These are phyloP conservation scores for Notospermus geniculatus DNA, from an alignment of 1,140 invertebrate species.

Conservation along the genomic window DNA sequence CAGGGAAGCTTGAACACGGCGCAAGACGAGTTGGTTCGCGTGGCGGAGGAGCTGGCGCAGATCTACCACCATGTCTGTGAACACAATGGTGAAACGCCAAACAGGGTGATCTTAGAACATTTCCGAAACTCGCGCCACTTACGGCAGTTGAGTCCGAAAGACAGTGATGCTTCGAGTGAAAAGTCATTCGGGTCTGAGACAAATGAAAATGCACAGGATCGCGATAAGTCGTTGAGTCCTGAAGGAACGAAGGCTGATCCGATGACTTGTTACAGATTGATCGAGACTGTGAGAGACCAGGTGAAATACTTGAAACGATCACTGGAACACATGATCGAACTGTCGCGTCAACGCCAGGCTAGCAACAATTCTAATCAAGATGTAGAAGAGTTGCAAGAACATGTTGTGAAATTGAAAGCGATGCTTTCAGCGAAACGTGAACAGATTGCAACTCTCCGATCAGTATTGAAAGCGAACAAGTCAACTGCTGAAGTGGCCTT, in stretches of 20 bases:
- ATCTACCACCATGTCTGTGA: conserved; percentile 63
- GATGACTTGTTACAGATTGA: conserved; percentile 63
- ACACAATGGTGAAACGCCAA: conserved; percentile 80
- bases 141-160: conserved; percentile 5
- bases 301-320: conserved; percentile 83
- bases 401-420: conserved; percentile 68
- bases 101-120: conserved; percentile 84
- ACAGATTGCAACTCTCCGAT: conserved; percentile 95
- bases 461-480: conserved; percentile 98
- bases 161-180: conserved; percentile 38
- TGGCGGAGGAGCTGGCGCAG: conserved; percentile 89
- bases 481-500: conserved; percentile 97
- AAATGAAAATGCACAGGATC: too few species aligned
- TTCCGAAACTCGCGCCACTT: conserved; percentile 16
- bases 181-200: conserved; percentile 58
- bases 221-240: background rate
- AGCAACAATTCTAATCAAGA: conserved; percentile 36
- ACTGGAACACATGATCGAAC: conserved; percentile 85
- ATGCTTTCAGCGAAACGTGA: conserved; percentile 94
- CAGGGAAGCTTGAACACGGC: conserved; percentile 72
- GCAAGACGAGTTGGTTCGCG: conserved; percentile 68
- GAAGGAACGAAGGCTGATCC: conserved; percentile 67
- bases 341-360: conserved; percentile 63
- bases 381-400: conserved; percentile 77
- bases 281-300: conserved; percentile 88